Evolutionary conservation across 2,797 vertebrate species (phyloP).

Genomic region (Pagetopsis macropterus): DNA sequence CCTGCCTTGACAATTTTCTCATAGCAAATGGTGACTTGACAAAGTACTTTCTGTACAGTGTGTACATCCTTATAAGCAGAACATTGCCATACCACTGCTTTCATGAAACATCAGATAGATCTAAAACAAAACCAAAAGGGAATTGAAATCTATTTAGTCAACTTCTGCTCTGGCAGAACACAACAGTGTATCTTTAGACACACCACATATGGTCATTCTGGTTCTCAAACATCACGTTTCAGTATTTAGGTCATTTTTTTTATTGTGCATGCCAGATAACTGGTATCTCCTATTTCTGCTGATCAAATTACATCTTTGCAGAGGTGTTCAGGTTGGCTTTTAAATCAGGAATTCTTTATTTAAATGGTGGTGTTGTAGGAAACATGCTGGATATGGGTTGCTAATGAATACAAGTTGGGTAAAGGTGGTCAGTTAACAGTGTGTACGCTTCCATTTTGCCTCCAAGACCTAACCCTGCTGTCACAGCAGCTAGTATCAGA

Average conservation of each 20-base stretch:
- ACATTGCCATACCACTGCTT: not conserved
- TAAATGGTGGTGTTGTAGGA: not conserved
- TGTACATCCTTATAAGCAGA: not conserved
- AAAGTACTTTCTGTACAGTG: not conserved
- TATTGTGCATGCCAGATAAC: not conserved
- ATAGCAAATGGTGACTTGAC: not conserved
- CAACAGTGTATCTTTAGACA: not conserved
- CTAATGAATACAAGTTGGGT: not conserved
- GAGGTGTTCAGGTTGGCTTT: not conserved
- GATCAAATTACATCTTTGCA: slow-evolving; percentile 4
- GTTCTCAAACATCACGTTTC: not conserved
- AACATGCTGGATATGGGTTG: not conserved
- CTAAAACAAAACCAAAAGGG: not conserved
- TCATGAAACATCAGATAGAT: not conserved
- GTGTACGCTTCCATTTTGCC: slow-evolving; percentile 8
- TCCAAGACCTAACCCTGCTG: slow-evolving; percentile 40
- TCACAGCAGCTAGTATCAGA: slow-evolving; percentile 53
- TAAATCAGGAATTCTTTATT: slow-evolving; percentile 7
- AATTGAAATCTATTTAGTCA: not conserved
- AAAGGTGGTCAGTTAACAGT: slow-evolving; percentile 9
- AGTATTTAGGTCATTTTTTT: not conserved
- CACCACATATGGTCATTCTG: not conserved
- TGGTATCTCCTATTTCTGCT: not conserved
- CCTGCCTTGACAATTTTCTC: not conserved
- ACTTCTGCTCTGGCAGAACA: not conserved